A percentile compares a stretch with the other conserved stretches of the same genome.
These are phyloP conservation scores for Lepidonotus clava DNA, from an alignment of 2,888 invertebrate genomes.

Conservation along the genomic window DNA sequence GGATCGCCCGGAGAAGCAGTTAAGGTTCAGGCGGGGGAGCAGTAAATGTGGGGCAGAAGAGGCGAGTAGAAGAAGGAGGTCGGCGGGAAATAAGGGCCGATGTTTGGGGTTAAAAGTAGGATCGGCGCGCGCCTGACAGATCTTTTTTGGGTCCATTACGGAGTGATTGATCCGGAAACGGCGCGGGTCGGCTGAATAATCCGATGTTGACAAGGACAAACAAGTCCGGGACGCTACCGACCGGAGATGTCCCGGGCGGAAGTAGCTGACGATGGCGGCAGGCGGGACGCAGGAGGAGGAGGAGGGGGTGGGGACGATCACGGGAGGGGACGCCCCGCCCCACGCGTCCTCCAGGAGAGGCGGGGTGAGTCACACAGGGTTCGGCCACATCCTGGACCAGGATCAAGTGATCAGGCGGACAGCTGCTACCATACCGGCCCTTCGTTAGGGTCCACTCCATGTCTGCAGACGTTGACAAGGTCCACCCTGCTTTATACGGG, in stretches of 20 bases:
- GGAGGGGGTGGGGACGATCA: not conserved
- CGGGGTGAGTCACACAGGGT: not conserved
- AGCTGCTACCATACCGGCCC: not conserved
- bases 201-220: conserved; percentile 30
- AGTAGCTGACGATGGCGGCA: not conserved
- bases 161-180: conserved; percentile 45
- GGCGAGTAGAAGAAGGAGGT: not conserved
- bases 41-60: not conserved
- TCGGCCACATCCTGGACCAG: not conserved
- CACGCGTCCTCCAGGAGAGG: too few relatives aligned
- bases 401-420: not conserved
- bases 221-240: not conserved
- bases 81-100: not conserved
- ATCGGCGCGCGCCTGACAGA: not conserved
- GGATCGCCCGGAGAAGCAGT: too few relatives aligned
- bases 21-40: not conserved
- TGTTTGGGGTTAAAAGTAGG: not conserved
- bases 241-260: not conserved
- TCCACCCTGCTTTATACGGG: too few relatives aligned
- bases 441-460: too few relatives aligned
- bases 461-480: too few relatives aligned
- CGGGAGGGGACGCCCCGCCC: not conserved
- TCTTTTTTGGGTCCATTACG: conserved; percentile 35
- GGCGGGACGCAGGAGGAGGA: not conserved
- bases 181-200: conserved; percentile 27